A percentile compares a stretch with the other conserved stretches of the same genome.
phyloP scores from a whole-genome alignment of 2,797 vertebrate species.

The Heterohyrax brucei region DNA sequence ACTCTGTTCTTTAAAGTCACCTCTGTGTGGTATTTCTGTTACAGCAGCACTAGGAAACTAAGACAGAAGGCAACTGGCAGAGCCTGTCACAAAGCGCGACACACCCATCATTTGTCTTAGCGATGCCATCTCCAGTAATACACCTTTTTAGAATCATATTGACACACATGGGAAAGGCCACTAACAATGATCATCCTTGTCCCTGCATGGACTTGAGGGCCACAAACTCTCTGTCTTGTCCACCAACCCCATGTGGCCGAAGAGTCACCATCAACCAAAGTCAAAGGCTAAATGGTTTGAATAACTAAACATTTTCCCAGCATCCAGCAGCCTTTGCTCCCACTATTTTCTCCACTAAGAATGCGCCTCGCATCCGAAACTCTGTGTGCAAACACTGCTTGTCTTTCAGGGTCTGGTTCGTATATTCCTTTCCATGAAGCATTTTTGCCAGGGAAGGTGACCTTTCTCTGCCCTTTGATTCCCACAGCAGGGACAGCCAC shows the following conservation, averaged over 20 bases:
- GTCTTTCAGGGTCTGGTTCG: background rate
- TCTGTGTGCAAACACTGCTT: background rate
- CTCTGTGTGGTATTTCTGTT: background rate
- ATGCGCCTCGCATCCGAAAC: background rate
- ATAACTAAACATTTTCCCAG: background rate
- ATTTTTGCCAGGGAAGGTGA: background rate
- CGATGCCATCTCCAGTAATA: background rate
- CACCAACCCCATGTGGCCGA: background rate
- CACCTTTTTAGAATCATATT: background rate
- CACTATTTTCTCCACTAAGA: slow-evolving; percentile 1
- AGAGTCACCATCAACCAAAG: background rate
- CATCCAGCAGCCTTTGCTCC: background rate
- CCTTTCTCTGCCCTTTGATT: background rate
- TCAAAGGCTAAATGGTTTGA: background rate
- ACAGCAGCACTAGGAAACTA: too few species aligned
- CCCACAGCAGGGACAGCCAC: background rate
- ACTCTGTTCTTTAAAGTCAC: background rate
- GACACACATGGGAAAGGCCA: background rate
- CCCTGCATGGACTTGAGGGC: background rate
- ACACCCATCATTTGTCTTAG: background rate
- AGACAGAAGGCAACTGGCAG: background rate
- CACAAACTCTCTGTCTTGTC: background rate
- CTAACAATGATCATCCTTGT: background rate
- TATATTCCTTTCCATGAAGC: background rate
- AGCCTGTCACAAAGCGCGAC: background rate